Conservation (phyloP, 2,888 invertebrate genomes). For the Iphiclides podalirius region DNA sequence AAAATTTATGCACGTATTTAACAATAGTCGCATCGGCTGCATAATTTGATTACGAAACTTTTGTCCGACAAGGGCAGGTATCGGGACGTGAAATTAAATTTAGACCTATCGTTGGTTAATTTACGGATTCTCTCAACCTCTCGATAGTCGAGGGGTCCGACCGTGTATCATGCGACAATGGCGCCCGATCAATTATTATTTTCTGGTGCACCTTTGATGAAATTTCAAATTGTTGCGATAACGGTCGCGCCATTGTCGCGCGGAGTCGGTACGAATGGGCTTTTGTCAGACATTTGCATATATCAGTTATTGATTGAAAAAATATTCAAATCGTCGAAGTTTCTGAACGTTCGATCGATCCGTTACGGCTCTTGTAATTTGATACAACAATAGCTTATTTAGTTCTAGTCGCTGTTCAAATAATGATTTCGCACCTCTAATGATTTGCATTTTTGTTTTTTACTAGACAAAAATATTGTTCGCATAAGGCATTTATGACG, state of each 20-base stretch:
- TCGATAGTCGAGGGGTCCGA: conserved; percentile 52
- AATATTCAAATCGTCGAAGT: conserved; percentile 71
- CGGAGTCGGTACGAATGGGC: conserved; percentile 53
- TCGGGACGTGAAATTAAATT: conserved; percentile 78
- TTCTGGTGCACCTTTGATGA: conserved; percentile 74
- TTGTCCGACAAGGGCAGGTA: conserved; percentile 73
- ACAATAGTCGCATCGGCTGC: conserved; percentile 75
- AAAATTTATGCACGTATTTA: conserved; percentile 72
- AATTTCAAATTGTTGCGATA: conserved; percentile 72
- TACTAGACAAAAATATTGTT: conserved; percentile 35
- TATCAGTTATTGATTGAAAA: conserved; percentile 79
- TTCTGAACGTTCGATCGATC: conserved; percentile 67
- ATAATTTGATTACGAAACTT: conserved; percentile 77
- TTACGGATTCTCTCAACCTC: conserved; percentile 72
- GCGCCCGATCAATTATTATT: conserved; percentile 75
- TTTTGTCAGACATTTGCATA: conserved; percentile 68
- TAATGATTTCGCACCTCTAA: conserved; percentile 48
- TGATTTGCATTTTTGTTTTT: conserved; percentile 28
- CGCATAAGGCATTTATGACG: background rate
- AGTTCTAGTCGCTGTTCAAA: conserved; percentile 53
- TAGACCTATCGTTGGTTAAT: conserved; percentile 78
- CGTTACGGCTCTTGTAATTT: conserved; percentile 71
- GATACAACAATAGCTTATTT: conserved; percentile 40
- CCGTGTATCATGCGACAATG: conserved; percentile 69
- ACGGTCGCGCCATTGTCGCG: conserved; percentile 73